Evolutionary conservation across 2,888 invertebrate genomes (phyloP).

Genomic region (Candidula unifasciata): DNA sequence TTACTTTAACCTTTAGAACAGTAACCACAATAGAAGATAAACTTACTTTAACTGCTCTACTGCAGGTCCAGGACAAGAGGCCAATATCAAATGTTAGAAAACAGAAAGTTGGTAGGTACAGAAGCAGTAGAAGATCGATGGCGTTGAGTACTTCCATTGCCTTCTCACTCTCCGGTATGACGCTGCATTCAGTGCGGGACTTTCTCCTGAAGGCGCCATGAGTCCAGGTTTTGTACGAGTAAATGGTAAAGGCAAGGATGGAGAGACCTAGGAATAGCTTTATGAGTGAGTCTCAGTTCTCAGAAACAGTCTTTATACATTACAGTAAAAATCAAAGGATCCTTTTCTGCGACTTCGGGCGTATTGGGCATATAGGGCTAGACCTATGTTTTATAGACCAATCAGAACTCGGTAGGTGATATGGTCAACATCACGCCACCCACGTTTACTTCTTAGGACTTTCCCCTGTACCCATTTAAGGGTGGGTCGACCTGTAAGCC

Average conservation of each 20-base stretch:
- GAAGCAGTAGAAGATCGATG: constrained; percentile 62
- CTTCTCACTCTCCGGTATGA: constrained; percentile 62
- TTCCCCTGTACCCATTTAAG: too few relatives aligned
- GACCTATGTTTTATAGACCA: too few relatives aligned
- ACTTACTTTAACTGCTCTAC: constrained; percentile 2
- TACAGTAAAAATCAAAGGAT: too few relatives aligned
- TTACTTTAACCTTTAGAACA: too few relatives aligned
- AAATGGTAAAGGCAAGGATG: constrained; percentile 62
- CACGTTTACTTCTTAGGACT: too few relatives aligned
- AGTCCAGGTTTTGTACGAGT: constrained; percentile 69
- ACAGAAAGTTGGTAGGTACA: constrained; percentile 60
- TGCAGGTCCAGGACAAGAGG: constrained; percentile 21
- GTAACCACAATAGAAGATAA: neutral
- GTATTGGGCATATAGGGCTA: too few relatives aligned
- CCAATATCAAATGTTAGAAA: constrained; percentile 59
- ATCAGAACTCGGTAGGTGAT: too few relatives aligned
- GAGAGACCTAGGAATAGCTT: constrained; percentile 54
- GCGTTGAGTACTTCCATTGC: constrained; percentile 63
- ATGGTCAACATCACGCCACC: too few relatives aligned
- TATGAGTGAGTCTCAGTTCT: too few relatives aligned
- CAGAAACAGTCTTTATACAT: too few relatives aligned
- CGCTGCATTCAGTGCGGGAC: constrained; percentile 59
- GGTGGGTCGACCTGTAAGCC: too few relatives aligned
- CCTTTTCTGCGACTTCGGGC: too few relatives aligned
- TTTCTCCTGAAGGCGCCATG: constrained; percentile 57